Evolutionary conservation across 2,113 vertebrate genomes (phyloP).

Genomic region (Spea multiplicata): DNA sequence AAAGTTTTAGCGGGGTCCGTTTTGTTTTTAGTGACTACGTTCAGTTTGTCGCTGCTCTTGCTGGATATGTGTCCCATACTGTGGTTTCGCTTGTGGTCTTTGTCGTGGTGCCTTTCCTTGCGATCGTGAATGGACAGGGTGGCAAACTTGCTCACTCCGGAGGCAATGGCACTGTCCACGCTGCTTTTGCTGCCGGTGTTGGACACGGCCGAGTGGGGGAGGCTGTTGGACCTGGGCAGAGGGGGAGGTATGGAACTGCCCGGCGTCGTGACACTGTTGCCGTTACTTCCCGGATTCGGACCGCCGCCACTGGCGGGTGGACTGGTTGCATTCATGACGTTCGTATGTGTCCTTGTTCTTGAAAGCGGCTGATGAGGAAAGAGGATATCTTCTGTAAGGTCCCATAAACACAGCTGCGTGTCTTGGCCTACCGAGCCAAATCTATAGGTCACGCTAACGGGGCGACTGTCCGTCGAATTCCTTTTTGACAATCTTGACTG

Average conservation of each 20-base stretch:
- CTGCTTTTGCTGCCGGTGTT: slow-evolving; percentile 84
- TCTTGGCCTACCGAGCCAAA: slow-evolving; percentile 98
- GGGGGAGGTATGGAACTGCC: slow-evolving; percentile 79
- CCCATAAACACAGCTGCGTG: slow-evolving; percentile 96
- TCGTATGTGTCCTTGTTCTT: slow-evolving; percentile 95
- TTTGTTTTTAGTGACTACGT: slow-evolving; percentile 83
- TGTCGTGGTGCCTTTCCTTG: slow-evolving; percentile 94
- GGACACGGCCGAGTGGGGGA: slow-evolving; percentile 88
- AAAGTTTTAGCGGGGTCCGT: slow-evolving; percentile 90
- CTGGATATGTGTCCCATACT: slow-evolving; percentile 99
- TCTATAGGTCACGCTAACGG: slow-evolving; percentile 92
- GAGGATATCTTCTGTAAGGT: slow-evolving; percentile 97
- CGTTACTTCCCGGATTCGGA: slow-evolving; percentile 68
- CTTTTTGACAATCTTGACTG: slow-evolving; percentile 93
- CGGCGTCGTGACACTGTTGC: slow-evolving; percentile 74
- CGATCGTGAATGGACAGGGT: slow-evolving; percentile 94
- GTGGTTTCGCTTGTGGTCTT: slow-evolving; percentile 98
- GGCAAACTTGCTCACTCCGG: slow-evolving; percentile 94
- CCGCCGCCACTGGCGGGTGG: slow-evolving; percentile 71
- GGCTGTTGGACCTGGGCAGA: slow-evolving; percentile 94
- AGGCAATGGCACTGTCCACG: slow-evolving; percentile 84
- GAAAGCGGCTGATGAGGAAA: slow-evolving; percentile 96
- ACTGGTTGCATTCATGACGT: slow-evolving; percentile 93
- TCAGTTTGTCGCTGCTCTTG: slow-evolving; percentile 99
- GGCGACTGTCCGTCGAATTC: slow-evolving; percentile 94